These are phyloP conservation scores for Alviniconcha marisindica DNA, from an alignment of 1,140 invertebrate genomes.

Conservation along the genomic window DNA sequence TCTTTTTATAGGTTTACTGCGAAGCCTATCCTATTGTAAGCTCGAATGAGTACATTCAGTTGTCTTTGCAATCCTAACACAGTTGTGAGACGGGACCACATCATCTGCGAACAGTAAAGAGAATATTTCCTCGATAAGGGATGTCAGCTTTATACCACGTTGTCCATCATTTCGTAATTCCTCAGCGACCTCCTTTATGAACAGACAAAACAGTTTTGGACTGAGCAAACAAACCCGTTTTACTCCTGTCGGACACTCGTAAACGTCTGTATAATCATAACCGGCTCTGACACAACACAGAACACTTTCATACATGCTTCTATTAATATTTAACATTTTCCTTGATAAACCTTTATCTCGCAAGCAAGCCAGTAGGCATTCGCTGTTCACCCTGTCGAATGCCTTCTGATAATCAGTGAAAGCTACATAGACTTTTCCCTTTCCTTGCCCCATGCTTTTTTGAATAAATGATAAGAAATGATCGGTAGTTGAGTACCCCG, in stretches of 20 bases:
- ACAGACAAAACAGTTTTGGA: not conserved
- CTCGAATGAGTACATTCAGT: too few species aligned
- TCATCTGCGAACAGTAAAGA: too few species aligned
- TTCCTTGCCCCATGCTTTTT: not conserved
- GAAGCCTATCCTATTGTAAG: too few species aligned
- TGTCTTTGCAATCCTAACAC: too few species aligned
- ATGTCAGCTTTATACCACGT: too few species aligned
- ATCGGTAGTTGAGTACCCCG: not conserved
- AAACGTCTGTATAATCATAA: not conserved
- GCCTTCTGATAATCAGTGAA: not conserved
- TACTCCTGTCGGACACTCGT: not conserved
- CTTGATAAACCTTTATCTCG: not conserved
- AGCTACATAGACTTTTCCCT: not conserved
- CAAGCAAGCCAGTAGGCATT: not conserved
- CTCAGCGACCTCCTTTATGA: not conserved
- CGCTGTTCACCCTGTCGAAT: not conserved
- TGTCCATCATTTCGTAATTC: too few species aligned
- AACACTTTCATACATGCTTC: not conserved
- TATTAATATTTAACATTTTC: too few species aligned
- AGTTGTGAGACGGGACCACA: too few species aligned
- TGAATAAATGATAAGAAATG: not conserved
- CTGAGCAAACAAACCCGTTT: not conserved
- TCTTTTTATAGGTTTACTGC: too few species aligned
- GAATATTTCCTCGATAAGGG: too few species aligned
- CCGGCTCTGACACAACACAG: not conserved